Evolutionary conservation across 2,888 invertebrate species (phyloP).

Genomic region (Polyploca ridens): DNA sequence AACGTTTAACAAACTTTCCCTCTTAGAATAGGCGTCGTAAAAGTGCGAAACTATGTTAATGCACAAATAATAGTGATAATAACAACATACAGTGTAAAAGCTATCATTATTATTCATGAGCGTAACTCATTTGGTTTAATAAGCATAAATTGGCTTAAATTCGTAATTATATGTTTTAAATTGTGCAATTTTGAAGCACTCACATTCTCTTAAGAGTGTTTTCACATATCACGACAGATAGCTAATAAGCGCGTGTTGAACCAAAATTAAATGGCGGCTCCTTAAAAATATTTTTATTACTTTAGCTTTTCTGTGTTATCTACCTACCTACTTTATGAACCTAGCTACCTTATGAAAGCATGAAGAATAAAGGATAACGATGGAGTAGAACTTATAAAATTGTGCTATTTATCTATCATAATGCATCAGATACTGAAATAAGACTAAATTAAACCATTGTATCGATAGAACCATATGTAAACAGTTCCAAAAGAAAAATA

Average conservation of each 20-base stretch:
- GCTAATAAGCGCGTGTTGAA: not conserved
- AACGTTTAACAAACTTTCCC: slow-evolving; percentile 44
- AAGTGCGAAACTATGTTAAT: slow-evolving; percentile 48
- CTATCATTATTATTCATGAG: slow-evolving; percentile 36
- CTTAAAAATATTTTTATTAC: too few relatives aligned
- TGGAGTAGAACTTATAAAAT: too few relatives aligned
- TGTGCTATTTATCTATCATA: too few relatives aligned
- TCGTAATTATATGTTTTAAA: slow-evolving; percentile 24
- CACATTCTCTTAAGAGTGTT: not conserved
- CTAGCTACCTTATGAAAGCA: too few relatives aligned
- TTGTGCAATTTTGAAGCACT: slow-evolving; percentile 10
- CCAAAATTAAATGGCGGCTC: too few relatives aligned
- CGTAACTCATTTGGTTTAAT: slow-evolving; percentile 35
- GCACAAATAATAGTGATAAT: slow-evolving; percentile 50
- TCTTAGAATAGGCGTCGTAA: slow-evolving; percentile 36
- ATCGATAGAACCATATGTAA: not conserved
- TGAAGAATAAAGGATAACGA: too few relatives aligned
- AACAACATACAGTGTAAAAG: slow-evolving; percentile 31
- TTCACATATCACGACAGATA: not conserved
- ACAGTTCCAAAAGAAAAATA: not conserved
- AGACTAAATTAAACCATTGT: too few relatives aligned
- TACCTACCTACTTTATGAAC: too few relatives aligned
- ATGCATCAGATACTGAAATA: too few relatives aligned
- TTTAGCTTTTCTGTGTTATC: too few relatives aligned
- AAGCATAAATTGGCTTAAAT: slow-evolving; percentile 31